Conservation (phyloP, 2,113 vertebrate species). For the Leucoraja erinaceus region DNA sequence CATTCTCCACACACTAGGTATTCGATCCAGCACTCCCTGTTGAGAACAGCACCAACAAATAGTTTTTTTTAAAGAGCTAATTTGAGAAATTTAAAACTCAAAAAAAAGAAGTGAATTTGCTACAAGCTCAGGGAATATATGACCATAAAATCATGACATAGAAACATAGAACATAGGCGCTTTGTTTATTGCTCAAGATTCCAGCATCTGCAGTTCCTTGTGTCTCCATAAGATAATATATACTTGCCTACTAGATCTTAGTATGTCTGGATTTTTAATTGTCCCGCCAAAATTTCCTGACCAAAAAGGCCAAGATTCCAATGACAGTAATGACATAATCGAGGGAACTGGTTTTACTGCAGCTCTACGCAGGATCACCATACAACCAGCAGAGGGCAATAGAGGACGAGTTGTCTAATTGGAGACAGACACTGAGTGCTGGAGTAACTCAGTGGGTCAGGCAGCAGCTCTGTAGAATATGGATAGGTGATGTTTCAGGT, state of each 20-base stretch:
- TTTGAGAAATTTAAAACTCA: neutral
- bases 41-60: neutral
- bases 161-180: too few species aligned
- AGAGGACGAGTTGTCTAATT: neutral
- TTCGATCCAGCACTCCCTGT: neutral
- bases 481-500: too few species aligned
- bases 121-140: neutral
- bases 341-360: neutral
- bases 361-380: neutral
- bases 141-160: too few species aligned
- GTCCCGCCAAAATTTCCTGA: neutral
- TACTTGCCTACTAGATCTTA: neutral
- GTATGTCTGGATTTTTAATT: neutral
- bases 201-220: too few species aligned
- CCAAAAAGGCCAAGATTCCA: neutral
- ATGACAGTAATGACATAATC: neutral
- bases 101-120: neutral
- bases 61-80: neutral
- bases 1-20: neutral
- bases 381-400: neutral
- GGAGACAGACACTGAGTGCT: too few species aligned
- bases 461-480: too few species aligned
- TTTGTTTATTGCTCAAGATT: too few species aligned
- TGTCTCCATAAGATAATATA: neutral
- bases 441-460: too few species aligned